A percentile compares a stretch with the other conserved stretches of the same genome.
Evolutionary conservation across 2,888 invertebrate genomes (phyloP).

Genomic region (Pecten maximus): DNA sequence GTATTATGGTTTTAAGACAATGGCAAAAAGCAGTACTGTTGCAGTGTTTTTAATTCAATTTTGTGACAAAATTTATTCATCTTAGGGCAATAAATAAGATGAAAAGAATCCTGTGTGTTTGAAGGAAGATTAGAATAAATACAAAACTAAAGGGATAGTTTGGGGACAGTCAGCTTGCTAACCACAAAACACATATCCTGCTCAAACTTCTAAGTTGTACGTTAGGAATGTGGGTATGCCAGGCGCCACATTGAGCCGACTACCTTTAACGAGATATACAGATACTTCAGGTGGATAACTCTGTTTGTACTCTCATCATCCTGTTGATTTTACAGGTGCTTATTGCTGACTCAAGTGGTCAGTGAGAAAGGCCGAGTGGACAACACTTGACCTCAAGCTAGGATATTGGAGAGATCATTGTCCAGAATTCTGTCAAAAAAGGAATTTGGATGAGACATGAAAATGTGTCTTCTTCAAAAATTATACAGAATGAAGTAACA

Average conservation of each 20-base stretch:
- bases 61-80: neutral
- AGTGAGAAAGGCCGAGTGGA: neutral
- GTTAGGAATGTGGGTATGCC: neutral
- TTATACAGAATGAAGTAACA: too few species aligned
- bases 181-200: slow-evolving; percentile 29
- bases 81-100: neutral
- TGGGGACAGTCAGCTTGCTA: neutral
- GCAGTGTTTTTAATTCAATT: neutral
- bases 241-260: neutral
- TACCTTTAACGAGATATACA: slow-evolving; percentile 25
- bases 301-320: neutral
- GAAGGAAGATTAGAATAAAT: neutral
- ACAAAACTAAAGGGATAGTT: neutral
- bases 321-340: slow-evolving; percentile 24
- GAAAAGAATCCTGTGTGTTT: neutral
- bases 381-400: slow-evolving; percentile 26
- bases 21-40: neutral
- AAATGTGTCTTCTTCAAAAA: too few species aligned
- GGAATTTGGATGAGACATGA: neutral
- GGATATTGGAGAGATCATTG: neutral
- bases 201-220: neutral
- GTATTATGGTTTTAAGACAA: neutral
- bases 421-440: neutral
- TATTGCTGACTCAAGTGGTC: slow-evolving; percentile 17
- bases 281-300: neutral